Base-by-base conservation (phyloP, 2,888 invertebrate species). In the Seladonia tumulorum region DNA sequence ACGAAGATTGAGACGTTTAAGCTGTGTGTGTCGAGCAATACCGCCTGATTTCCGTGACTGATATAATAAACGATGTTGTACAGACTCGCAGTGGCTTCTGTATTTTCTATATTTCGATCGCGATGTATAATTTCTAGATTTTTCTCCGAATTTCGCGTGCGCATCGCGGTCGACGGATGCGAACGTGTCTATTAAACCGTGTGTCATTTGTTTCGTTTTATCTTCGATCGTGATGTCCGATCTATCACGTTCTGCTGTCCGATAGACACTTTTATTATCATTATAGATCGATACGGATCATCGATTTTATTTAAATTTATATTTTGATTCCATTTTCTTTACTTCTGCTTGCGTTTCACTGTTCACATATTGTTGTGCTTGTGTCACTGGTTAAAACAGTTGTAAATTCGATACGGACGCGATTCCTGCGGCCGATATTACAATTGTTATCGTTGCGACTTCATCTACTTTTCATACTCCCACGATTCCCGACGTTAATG, bases 61-160 rank as follows among this genome's bases (percentile, higher is more conserved):
- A 63, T 63, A 29, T 63, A 63, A 63, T 63, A 29, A 63, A 63
- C 63, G 63, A 29, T 25, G 53, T 53, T 53, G 63, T 29, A 63
- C 29, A 29, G 63, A 29, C 25, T 16, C 5, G 0, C 63, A 14
- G 16, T 29, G 16, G 18, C 16, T 18, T 63, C 29, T 63, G 16
- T 29, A 18, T 29, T 63, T 29, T 29, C 29, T 63, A 29, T 5
- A 29, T 63, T 29, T 29, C 16, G 2, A 29, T 63, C 7, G 29
- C 16, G 60, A 60, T 25, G 18, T 16, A 29, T 63, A 16, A 63
- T 29, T 29, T 63, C 29, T 29, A 18, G 29, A 63, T 63, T 63
- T 63, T 16, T 7, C 25, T 29, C 29, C 16, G 63, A 2, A 29
- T 63, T 63, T 16, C 29, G 25, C 63, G 63, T 16, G 63, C 2